Base-by-base conservation (phyloP, 2,113 vertebrate genomes). In the Tyto alba region DNA sequence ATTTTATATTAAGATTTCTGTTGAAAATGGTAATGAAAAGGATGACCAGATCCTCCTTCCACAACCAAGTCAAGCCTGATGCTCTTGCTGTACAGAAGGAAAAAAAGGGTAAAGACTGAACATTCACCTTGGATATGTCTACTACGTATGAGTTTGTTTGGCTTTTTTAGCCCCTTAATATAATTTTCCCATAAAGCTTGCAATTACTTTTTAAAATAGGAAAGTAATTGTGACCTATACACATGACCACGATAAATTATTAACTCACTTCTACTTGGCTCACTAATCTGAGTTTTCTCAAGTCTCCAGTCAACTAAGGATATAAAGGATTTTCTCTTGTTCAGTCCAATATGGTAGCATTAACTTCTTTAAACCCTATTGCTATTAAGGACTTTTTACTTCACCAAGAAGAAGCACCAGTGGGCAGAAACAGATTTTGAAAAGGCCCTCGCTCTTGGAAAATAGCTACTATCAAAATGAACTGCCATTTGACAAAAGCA, bases 401-500 rank as follows among this genome's bases (percentile, higher is more conserved):
- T 80, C 68, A 87, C 92, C 59, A 74, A 92, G 72, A 84, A 53
- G 72, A 92, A 59, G 91, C 88, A 68, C 85, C 60, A 81, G 50
- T 30, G 68, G 81, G 93, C 57, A 91, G 97, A 98, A 98, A 98
- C 95, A 66, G 57, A 96, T 98, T 98, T 97, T 98, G 97, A 98
- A 98, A 98, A 98, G 92, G 96, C 94, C 23, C 71, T 38, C 91
- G 71, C 57, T 75, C 67, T 71, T 66, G 48, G 57, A 91, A 91
- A 91, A 92, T 3, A 95, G 66, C 97, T 98, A 92, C 97, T 97
- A 98, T 97, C 97, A 97, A 94, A 97, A 92, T 93, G 93, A 98
- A 97, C 97, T 97, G 98, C 96, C 97, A 96, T 76, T 76, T 94
- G 96, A 97, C 96, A 97, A 96, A 97, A 34, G 80, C 96, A 94